phyloP scores from a whole-genome alignment of 2,888 invertebrate species.

The Caenorhabditis sinica region DNA sequence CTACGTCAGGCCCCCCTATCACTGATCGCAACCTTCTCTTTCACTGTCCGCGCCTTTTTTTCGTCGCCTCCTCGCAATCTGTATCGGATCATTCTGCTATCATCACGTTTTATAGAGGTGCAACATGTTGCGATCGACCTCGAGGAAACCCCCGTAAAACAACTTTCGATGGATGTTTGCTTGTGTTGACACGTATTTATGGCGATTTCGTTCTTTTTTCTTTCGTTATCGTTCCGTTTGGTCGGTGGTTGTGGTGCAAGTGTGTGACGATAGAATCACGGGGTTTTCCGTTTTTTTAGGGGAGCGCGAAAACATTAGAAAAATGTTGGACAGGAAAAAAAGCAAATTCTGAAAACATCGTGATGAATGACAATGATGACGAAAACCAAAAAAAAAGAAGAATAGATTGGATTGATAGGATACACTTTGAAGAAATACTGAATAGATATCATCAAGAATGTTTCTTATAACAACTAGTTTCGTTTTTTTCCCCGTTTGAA shows the following conservation, averaged over 20 bases:
- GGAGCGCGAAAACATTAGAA: slow-evolving; percentile 29
- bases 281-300: slow-evolving; percentile 32
- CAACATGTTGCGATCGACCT: slow-evolving; percentile 52
- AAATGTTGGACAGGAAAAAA: neutral
- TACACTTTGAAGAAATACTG: neutral
- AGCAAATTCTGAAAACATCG: slow-evolving; percentile 31
- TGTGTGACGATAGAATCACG: slow-evolving; percentile 38
- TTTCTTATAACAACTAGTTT: too few species aligned
- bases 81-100: slow-evolving; percentile 32
- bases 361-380: slow-evolving; percentile 19
- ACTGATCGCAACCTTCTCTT: slow-evolving; percentile 24
- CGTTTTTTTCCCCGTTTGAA: too few species aligned
- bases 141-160: slow-evolving; percentile 24
- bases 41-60: slow-evolving; percentile 11
- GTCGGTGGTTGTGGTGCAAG: slow-evolving; percentile 28
- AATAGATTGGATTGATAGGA: slow-evolving; percentile 1
- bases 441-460: neutral
- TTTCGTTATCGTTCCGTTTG: slow-evolving; percentile 22
- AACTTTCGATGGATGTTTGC: neutral
- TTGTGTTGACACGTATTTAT: slow-evolving; percentile 26
- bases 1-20: slow-evolving; percentile 19
- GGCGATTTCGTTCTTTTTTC: slow-evolving; percentile 25
- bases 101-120: slow-evolving; percentile 56
- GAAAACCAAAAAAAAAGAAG: slow-evolving; percentile 6
- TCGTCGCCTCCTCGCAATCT: slow-evolving; percentile 3